Conservation (phyloP, 2,888 invertebrate genomes). For the Thera britannica region DNA sequence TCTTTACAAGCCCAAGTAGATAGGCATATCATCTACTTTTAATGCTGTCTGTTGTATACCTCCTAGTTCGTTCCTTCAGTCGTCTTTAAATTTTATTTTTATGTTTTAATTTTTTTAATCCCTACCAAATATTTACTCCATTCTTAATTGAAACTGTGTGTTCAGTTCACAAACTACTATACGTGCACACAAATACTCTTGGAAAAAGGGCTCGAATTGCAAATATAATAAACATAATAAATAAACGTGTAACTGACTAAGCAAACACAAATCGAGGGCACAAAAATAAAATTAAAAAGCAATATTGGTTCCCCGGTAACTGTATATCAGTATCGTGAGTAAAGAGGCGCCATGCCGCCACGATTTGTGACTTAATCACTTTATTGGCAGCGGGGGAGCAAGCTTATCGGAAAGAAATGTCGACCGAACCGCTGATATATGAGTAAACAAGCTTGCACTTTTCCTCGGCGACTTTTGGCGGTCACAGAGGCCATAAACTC, state of each 20-base stretch:
- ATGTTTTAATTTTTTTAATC: too few species aligned
- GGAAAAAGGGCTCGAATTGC: neutral
- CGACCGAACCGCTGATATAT: slow-evolving; percentile 75
- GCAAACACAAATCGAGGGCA: slow-evolving; percentile 16
- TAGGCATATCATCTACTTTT: too few species aligned
- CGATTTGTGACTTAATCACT: slow-evolving; percentile 85
- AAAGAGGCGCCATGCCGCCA: slow-evolving; percentile 61
- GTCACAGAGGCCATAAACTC: slow-evolving; percentile 79
- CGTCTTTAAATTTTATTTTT: too few species aligned
- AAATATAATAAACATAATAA: slow-evolving; percentile 4
- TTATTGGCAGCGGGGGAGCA: slow-evolving; percentile 82
- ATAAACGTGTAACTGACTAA: slow-evolving; percentile 9
- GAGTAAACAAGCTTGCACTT: slow-evolving; percentile 83
- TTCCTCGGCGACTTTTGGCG: slow-evolving; percentile 77
- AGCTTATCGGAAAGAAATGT: slow-evolving; percentile 80
- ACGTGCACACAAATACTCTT: too few species aligned
- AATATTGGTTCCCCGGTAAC: slow-evolving; percentile 42
- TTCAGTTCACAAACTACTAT: too few species aligned
- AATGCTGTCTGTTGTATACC: too few species aligned
- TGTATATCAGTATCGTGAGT: slow-evolving; percentile 55
- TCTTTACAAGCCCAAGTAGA: too few species aligned
- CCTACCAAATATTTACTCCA: too few species aligned
- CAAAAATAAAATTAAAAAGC: slow-evolving; percentile 35
- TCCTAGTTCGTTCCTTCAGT: too few species aligned
- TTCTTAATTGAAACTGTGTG: too few species aligned